Base-by-base conservation (phyloP, 2,113 vertebrate species). In the Meles meles region DNA sequence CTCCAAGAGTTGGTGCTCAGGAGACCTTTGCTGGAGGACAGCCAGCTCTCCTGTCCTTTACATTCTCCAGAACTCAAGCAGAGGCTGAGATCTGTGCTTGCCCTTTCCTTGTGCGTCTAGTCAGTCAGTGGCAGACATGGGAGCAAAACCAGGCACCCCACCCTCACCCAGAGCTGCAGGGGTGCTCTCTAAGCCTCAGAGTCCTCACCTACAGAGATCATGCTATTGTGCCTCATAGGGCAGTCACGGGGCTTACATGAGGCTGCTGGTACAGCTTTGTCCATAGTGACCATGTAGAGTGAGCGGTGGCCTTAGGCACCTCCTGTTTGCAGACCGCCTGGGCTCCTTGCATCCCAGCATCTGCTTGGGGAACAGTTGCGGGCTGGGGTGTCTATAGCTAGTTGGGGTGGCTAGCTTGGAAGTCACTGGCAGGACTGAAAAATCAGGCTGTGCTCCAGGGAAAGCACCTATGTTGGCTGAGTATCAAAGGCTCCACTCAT, bases 211-310 rank as follows among this genome's bases (percentile, higher is more conserved):
- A 59, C 44, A 79, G 27, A 31, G n/a, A 14, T 18, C 6, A 23
- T n/a, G 17, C 11, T 2, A 17, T 3, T 2, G 0, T 57, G 29
- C n/a, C 17, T 55, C 34, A 13, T 4, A 11, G 55, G 5, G 37
- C 74, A 42, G 27, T n/a, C 17, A 14, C 20, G 27, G 55, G 44
- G 79, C 9, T 61, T 39, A 20, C n/a, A 14, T 4, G 47, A 72
- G 42, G 27, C 52, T 42, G 9, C 1, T 0, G 0, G 2, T 8
- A 15, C 12, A 72, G 20, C 13, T 12, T 18, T 80, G 20, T 27
- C 55, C 61, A 3, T 5, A 14, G 18, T 42, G 8, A 55, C 27
- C 7, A 15, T 37, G 49, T n/a, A 79, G 34, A 55, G 49, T 23
- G 55, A 39, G 52, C 0, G 8, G 59, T 85, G 72, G 67, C 76